Evolutionary conservation across 2,888 invertebrate genomes (phyloP), one percentile per base, ranked within the genome.

Genomic region (Drosophila affinis): DNA sequence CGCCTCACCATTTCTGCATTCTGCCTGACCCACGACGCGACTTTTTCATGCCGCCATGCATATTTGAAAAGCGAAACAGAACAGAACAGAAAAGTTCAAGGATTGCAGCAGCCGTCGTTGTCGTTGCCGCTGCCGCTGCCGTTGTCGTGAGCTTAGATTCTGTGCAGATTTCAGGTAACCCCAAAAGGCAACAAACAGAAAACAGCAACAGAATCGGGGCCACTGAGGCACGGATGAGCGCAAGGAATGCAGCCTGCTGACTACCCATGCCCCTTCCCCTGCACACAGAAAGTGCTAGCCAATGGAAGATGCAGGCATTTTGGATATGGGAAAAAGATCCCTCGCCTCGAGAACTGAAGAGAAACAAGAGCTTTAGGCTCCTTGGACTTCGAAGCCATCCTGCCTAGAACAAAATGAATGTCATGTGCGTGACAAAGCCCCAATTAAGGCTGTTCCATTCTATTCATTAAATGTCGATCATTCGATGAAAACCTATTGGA

Each of bases 31-130:
- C 39, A 39, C 39, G 39, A 39, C 64, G 61, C 58, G 67, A 63
- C 70, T 80, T 75, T 63, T 64, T 75, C 75, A 68, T 64, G 83
- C 72, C 78, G 68, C 72, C 63, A 68, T 86, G 83, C 84, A 83
- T 86, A 87, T 83, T 81, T 84, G 76, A 88, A 86, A 76, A 78
- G 81, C 70, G 88, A 88, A 39, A 39, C 39, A 39, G 39, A 39
- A 39, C 34, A 39, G 32, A 10, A 32, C 34, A 34, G 39, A 39
- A 87, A 84, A 84, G 87, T 84, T 85, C 86, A 87, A 87, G 80
- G 82, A 85, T 82, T 84, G 78, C 59, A 52, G 18, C 48, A 18
- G 62, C 54, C 56, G 60, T 51, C 62, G 64, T 75, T 78, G 81
- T 78, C 75, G 65, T 61, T 63, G 56, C 34, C 5, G 64, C 75